Base-by-base conservation (phyloP, 2,113 vertebrate genomes). In the Spheniscus mendiculus region DNA sequence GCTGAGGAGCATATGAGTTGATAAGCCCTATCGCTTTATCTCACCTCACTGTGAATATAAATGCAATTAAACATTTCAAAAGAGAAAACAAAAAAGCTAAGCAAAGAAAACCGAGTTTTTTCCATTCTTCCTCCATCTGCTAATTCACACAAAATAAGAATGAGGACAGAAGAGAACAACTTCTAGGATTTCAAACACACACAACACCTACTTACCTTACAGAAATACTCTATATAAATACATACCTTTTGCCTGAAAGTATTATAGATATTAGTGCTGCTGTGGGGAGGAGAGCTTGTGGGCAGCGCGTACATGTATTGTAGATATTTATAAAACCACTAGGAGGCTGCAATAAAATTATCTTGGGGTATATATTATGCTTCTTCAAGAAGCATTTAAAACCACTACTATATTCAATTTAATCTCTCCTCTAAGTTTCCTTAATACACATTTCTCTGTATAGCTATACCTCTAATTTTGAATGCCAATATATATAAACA, bases 281-380 rank as follows among this genome's bases (percentile, higher is more conserved):
- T 92, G 77, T 32, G 65, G 74, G 80, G 72, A 96, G 89, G 77
- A 95, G 58, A 84, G 87, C 65, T 72, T 59, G 79, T 76, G 81
- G 94, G 86, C 70, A 95, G 86, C 6, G 1, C 45, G 32, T 22
- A 87, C 2, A 0, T 42, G 47, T 56, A 52, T 29, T 93, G 95
- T 72, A 83, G 81, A 65, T 91, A 93, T 74, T 95, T 79, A 85
- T 36, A 91, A 97, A 91, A 74, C 62, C 93, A 94, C 78, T 79
- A 93, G 83, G 87, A 96, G 81, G 83, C 93, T 90, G 81, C 82
- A 90, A 77, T 61, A 65, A 96, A 91, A 93, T 94, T 50, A 83
- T 69, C 78, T n/a, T 58, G 93, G 81, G 29, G 74, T 85, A 77
- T 45, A 86, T 20, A 88, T 85, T 73, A 83, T 36, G 44, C 26